Evolutionary conservation across 2,113 vertebrate genomes (phyloP).

Genomic region (Rhagologus leucostigma): DNA sequence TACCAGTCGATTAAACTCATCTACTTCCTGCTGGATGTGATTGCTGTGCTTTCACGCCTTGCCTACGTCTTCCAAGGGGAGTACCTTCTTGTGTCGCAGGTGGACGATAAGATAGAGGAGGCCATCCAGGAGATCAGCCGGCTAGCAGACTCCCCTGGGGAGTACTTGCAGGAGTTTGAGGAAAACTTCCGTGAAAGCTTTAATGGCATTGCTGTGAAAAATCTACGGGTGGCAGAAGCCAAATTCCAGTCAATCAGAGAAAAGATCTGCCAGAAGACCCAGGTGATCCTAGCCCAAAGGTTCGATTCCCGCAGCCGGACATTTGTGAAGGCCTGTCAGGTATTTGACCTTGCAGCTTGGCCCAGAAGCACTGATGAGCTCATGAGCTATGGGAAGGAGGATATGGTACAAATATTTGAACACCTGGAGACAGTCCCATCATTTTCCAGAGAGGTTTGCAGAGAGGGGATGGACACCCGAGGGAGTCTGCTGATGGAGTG

Average conservation of each 20-base stretch:
- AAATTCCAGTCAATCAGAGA: constrained; percentile 97
- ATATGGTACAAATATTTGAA: constrained; percentile 87
- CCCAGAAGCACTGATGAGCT: constrained; percentile 85
- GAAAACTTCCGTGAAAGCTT: constrained; percentile 95
- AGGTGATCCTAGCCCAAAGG: constrained; percentile 87
- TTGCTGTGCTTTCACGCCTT: constrained; percentile 88
- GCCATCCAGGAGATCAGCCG: constrained; percentile 92
- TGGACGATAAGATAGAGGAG: constrained; percentile 88
- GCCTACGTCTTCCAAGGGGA: constrained; percentile 92
- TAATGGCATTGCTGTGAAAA: constrained; percentile 90
- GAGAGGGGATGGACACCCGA: constrained; percentile 76
- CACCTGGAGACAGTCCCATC: constrained; percentile 85
- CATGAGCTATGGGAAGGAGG: constrained; percentile 86
- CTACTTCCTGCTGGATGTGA: constrained; percentile 93
- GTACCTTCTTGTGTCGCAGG: constrained; percentile 88
- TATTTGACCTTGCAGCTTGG: constrained; percentile 89
- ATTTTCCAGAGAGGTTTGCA: constrained; percentile 74
- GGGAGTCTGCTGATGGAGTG: constrained; percentile 86
- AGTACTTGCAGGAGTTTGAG: constrained; percentile 94
- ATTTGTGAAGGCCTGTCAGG: constrained; percentile 88
- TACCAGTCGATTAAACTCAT: constrained; percentile 96
- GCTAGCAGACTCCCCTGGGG: constrained; percentile 87
- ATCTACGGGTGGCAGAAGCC: constrained; percentile 91
- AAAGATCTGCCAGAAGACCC: constrained; percentile 94
- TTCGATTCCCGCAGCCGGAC: constrained; percentile 84